Evolutionary conservation across 2,113 vertebrate genomes (phyloP).

Genomic region (Turdus rufiventris): DNA sequence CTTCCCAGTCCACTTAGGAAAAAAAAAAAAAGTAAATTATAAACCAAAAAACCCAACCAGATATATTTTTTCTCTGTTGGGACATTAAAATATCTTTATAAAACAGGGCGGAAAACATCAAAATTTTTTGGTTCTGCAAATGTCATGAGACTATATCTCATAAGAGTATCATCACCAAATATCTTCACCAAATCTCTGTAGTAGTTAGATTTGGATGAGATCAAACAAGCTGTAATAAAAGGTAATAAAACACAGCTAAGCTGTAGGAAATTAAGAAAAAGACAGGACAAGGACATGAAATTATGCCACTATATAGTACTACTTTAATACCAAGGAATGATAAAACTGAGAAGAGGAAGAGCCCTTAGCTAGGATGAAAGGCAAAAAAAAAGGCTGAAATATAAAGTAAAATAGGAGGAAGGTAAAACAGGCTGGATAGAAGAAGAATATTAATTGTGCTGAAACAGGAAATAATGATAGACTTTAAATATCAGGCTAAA

Average conservation of each 20-base stretch:
- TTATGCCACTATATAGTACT: neutral
- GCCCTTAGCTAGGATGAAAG: neutral
- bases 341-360: neutral
- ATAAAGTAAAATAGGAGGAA: neutral
- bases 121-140: neutral
- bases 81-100: neutral
- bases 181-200: neutral
- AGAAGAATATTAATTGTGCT: neutral
- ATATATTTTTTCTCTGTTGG: accelerated
- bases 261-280: neutral
- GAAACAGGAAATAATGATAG: neutral
- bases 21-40: neutral
- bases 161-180: neutral
- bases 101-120: accelerated
- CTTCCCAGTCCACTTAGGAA: neutral
- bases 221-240: neutral
- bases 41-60: neutral
- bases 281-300: neutral
- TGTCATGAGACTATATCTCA: neutral
- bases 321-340: neutral
- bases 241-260: neutral
- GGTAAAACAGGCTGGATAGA: neutral
- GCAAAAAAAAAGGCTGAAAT: neutral
- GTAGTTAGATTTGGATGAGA: neutral
- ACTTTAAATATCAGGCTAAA: neutral